These are phyloP conservation scores for Perca flavescens DNA, from an alignment of 2,113 vertebrate species.

Conservation along the genomic window DNA sequence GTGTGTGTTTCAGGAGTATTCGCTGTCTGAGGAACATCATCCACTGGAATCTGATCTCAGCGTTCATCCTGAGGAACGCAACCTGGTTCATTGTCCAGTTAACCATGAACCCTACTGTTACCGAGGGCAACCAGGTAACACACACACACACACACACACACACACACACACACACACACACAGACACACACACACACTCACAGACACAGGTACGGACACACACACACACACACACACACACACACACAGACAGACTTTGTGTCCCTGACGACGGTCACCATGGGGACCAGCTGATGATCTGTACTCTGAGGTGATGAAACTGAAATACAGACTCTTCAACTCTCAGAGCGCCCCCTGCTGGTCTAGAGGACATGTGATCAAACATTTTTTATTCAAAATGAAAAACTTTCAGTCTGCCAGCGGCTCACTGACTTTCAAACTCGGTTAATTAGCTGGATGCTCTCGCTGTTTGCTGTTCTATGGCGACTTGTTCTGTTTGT, in stretches of 20 bases:
- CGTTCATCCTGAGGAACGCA: conserved; percentile 95
- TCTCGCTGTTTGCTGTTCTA: no score
- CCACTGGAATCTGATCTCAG: conserved; percentile 96
- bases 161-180: not conserved
- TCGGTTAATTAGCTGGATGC: no score
- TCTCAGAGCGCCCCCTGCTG: no score
- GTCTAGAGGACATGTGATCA: no score
- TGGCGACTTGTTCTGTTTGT: no score
- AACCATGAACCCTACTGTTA: conserved; percentile 91
- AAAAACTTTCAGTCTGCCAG: no score
- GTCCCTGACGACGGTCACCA: not conserved
- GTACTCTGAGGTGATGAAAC: not conserved
- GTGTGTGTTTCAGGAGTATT: conserved; percentile 89
- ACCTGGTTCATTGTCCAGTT: conserved; percentile 95
- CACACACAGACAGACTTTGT: not conserved
- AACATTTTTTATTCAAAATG: no score
- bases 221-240: no score
- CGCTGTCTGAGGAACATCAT: conserved; percentile 95
- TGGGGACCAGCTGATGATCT: no score
- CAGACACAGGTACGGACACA: not conserved
- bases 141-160: not conserved
- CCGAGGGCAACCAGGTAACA: conserved; percentile 88
- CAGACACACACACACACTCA: not conserved
- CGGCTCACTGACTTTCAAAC: no score
- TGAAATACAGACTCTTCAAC: not conserved